A percentile compares a stretch with the other conserved stretches of the same genome.
Conservation (phyloP, 2,888 invertebrate species). For the Heliconius sara region DNA sequence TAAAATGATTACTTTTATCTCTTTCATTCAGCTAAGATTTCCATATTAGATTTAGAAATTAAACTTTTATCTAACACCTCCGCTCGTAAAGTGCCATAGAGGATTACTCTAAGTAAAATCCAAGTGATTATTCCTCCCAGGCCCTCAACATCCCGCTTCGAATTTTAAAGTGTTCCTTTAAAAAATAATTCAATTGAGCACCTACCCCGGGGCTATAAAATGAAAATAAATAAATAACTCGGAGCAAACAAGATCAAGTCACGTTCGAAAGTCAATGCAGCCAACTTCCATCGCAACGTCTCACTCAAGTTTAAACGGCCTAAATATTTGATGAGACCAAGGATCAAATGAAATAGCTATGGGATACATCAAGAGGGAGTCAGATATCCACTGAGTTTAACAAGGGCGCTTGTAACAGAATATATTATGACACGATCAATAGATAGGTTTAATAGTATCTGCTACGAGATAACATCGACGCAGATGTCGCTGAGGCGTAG, state of each 20-base stretch:
- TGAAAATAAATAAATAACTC: slow-evolving; percentile 53
- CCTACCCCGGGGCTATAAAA: slow-evolving; percentile 45
- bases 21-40: not conserved
- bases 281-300: slow-evolving; percentile 62
- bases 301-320: slow-evolving; percentile 75
- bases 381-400: slow-evolving; percentile 69
- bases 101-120: slow-evolving; percentile 29
- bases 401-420: slow-evolving; percentile 77
- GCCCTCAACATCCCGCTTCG: slow-evolving; percentile 34
- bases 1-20: not conserved
- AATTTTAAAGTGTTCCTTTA: slow-evolving; percentile 40
- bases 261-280: slow-evolving; percentile 61
- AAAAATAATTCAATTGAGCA: slow-evolving; percentile 45
- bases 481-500: slow-evolving; percentile 35
- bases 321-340: slow-evolving; percentile 81
- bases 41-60: not conserved
- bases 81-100: slow-evolving; percentile 21
- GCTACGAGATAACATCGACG: slow-evolving; percentile 46
- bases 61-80: slow-evolving; percentile 9
- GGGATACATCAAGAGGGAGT: slow-evolving; percentile 65
- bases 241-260: slow-evolving; percentile 53
- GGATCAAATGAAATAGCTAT: slow-evolving; percentile 78
- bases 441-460: slow-evolving; percentile 57
- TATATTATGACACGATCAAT: slow-evolving; percentile 75
- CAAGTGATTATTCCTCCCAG: slow-evolving; percentile 36